Conservation (phyloP, 2,113 vertebrate genomes). For the Peucedramus taeniatus region DNA sequence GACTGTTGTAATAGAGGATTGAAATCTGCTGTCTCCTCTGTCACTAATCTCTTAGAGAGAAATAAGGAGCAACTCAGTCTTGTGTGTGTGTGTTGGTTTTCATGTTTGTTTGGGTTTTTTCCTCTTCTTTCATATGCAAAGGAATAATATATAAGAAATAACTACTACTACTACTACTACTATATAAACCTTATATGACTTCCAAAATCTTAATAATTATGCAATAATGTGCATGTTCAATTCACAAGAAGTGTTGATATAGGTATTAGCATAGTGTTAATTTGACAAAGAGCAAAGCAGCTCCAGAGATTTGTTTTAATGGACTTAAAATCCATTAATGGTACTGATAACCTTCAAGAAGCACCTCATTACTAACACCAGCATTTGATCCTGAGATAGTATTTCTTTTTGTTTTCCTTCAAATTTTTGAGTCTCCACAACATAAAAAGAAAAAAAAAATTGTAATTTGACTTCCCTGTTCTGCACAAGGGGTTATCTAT, state of each 20-base stretch:
- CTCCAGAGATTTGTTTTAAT: neutral
- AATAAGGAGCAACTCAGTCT: neutral
- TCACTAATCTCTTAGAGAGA: neutral
- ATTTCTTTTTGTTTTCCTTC: neutral
- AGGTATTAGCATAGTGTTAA: fast-evolving
- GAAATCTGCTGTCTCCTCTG: neutral
- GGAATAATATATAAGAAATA: neutral
- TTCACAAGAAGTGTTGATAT: neutral
- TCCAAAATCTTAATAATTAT: neutral
- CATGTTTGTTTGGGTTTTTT: neutral
- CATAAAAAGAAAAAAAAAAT: neutral
- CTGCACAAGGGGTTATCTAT: neutral
- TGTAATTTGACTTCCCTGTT: fast-evolving
- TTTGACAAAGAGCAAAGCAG: neutral
- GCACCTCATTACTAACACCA: neutral
- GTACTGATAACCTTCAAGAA: neutral
- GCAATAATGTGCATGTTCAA: neutral
- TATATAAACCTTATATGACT: neutral
- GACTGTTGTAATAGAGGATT: neutral
- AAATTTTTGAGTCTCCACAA: neutral
- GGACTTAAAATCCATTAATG: neutral
- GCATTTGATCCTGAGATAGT: neutral
- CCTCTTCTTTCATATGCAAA: neutral
- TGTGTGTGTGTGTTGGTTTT: neutral
- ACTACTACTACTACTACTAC: neutral